Base-by-base conservation (phyloP, 2,888 invertebrate genomes). In the Eupithecia pulchellata region DNA sequence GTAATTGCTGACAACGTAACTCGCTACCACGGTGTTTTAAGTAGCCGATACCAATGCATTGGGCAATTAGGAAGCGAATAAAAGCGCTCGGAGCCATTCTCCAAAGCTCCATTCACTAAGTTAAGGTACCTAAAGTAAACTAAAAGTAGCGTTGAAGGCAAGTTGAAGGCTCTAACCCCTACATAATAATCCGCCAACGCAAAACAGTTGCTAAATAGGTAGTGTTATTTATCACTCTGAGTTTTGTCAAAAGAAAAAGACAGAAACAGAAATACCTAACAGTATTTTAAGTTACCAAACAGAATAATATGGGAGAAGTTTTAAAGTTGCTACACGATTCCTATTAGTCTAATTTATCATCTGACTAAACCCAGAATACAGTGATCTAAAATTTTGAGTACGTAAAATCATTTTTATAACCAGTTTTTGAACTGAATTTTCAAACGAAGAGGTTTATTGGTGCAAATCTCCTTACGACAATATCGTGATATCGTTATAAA, bases 51-150 rank as follows among this genome's bases (percentile, higher is more conserved):
- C 52, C 52, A 25, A 52, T 47, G 47, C 47, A 47, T 20, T 47
- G 52, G 25, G 52, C 52, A 25, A 11, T 52, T 25, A 66, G 25
- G 68, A 64, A 65, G 60, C 60, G 47, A 36, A 69, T 64, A n/a
- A 69, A 69, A 52, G 20, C 55, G 42, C 20, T 5, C n/a, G 6
- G 20, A 25, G 25, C 52, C 52, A 25, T 52, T 52, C 52, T 52
- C 47, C 47, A 52, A 52, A 52, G 52, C 13, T 20, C 13, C 52
- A 20, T 52, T 52, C 52, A 52, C 25, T 52, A 25, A 52, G 52
- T 52, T 52, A 4, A 52, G 13, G 52, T 52, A 42, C 4, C 11
- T 11, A 34, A 47, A n/a, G 11, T 17, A 39, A 4, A 39, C 13
- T 47, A 20, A 47, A 20, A 5, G 47, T 47, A 52, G 25, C 52